Percentiles rank a stretch among this genome's conserved stretches.
Evolutionary conservation across 1,140 invertebrate genomes (phyloP).

Genomic region (Eubasilissa regina): DNA sequence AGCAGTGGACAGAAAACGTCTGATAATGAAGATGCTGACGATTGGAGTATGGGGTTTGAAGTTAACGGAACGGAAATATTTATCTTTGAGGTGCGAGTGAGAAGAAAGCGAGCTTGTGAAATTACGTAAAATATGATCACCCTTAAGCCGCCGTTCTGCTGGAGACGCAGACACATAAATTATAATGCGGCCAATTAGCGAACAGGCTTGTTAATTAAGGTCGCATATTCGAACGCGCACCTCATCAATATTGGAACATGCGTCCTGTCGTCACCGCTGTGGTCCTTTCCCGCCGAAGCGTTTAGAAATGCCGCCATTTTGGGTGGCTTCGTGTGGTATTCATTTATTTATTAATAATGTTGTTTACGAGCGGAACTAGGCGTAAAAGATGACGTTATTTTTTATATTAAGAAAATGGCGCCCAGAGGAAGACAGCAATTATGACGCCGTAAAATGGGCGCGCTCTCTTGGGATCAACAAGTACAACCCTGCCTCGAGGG

Average conservation of each 20-base stretch:
- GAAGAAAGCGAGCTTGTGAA: too few species aligned
- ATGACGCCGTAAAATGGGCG: background rate
- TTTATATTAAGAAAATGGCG: background rate
- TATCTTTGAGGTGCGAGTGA: too few species aligned
- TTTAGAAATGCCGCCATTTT: too few species aligned
- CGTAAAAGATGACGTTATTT: background rate
- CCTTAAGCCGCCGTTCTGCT: background rate
- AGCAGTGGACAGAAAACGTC: too few species aligned
- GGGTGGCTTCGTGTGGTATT: too few species aligned
- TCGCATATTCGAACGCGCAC: constrained; percentile 7
- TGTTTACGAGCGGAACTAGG: constrained; percentile 17
- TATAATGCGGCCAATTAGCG: constrained; percentile 14
- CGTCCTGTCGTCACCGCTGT: background rate
- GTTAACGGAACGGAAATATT: too few species aligned
- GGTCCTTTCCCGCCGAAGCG: background rate
- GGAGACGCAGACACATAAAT: background rate
- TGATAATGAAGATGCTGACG: too few species aligned
- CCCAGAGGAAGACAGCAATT: constrained; percentile 1
- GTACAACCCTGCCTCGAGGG: too few species aligned
- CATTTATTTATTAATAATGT: background rate
- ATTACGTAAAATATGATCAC: too few species aligned
- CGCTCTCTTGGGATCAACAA: too few species aligned
- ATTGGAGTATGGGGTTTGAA: too few species aligned
- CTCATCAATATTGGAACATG: constrained; percentile 13
- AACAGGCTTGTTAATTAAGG: constrained; percentile 15